phyloP scores from a whole-genome alignment of 2,888 invertebrate genomes.

The Cynaeus angustus region DNA sequence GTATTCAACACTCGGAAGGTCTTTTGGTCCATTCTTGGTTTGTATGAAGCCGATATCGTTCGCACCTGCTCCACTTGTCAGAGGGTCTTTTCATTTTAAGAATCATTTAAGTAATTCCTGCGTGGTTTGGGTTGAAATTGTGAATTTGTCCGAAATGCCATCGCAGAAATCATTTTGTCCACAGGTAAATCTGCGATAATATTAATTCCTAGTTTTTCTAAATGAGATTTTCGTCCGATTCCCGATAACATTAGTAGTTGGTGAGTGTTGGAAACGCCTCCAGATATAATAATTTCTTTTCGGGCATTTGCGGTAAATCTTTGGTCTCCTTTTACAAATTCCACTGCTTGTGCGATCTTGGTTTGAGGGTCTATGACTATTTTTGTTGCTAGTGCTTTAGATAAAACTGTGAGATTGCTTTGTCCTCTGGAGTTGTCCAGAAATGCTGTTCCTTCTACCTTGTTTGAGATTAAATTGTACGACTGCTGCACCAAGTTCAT shows the following conservation, averaged over 20 bases:
- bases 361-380: slow-evolving; percentile 73
- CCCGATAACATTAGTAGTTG: slow-evolving; percentile 62
- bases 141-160: slow-evolving; percentile 50
- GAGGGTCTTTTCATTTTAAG: slow-evolving; percentile 53
- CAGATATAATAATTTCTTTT: slow-evolving; percentile 83
- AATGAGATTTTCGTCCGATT: slow-evolving; percentile 58
- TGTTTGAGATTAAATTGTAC: slow-evolving; percentile 77
- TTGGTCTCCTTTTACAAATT: slow-evolving; percentile 72
- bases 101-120: slow-evolving; percentile 51
- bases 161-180: slow-evolving; percentile 57
- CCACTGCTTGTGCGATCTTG: slow-evolving; percentile 74
- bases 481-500: slow-evolving; percentile 75
- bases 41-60: slow-evolving; percentile 13
- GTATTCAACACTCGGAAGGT: not conserved
- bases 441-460: slow-evolving; percentile 78
- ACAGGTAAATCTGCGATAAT: slow-evolving; percentile 59
- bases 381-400: slow-evolving; percentile 74
- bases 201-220: slow-evolving; percentile 54
- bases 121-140: slow-evolving; percentile 20
- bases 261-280: slow-evolving; percentile 82
- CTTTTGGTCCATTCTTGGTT: not conserved
- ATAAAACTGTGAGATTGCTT: slow-evolving; percentile 75
- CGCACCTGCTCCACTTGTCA: slow-evolving; percentile 14
- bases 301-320: slow-evolving; percentile 73
- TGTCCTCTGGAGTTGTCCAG: slow-evolving; percentile 73